A percentile compares a stretch with the other conserved stretches of the same genome.
Evolutionary conservation across 2,797 vertebrate species (phyloP).

Genomic region (Enteromius treurensis): DNA sequence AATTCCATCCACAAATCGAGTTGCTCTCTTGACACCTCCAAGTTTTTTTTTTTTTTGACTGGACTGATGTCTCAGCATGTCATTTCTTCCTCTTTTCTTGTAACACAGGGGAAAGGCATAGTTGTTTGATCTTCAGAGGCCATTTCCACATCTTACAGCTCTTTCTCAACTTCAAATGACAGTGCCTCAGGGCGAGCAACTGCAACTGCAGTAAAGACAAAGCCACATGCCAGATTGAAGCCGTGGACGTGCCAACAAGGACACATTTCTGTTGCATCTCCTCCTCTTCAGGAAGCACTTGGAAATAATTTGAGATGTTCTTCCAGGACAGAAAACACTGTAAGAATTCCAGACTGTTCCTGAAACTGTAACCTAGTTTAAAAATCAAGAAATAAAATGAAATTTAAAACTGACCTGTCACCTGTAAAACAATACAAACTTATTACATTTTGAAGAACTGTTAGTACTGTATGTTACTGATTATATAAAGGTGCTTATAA

Average conservation of each 20-base stretch:
- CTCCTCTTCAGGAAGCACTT: slow-evolving; percentile 3
- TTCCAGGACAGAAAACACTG: not conserved
- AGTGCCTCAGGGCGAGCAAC: not conserved
- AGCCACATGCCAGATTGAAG: slow-evolving; percentile 4
- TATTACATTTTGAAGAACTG: not conserved
- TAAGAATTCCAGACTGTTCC: not conserved
- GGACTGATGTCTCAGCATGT: slow-evolving; percentile 31
- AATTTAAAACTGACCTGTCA: not conserved
- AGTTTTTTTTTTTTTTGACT: not conserved
- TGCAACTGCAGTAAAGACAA: slow-evolving; percentile 33
- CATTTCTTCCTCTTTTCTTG: slow-evolving; percentile 37
- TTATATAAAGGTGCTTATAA: no score
- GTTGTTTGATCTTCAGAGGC: slow-evolving; percentile 42
- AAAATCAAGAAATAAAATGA: not conserved
- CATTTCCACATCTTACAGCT: slow-evolving; percentile 50
- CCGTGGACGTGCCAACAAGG: slow-evolving; percentile 5
- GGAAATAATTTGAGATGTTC: not conserved
- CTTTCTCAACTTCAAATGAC: slow-evolving; percentile 38
- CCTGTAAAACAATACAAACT: not conserved
- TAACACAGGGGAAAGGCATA: slow-evolving; percentile 30
- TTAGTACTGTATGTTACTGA: not conserved
- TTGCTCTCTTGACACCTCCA: slow-evolving; percentile 64
- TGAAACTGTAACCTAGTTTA: not conserved
- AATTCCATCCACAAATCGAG: slow-evolving; percentile 34
- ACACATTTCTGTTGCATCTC: slow-evolving; percentile 14